Evolutionary conservation across 1,140 invertebrate genomes (phyloP).

Genomic region (Zaprionus vittiger): DNA sequence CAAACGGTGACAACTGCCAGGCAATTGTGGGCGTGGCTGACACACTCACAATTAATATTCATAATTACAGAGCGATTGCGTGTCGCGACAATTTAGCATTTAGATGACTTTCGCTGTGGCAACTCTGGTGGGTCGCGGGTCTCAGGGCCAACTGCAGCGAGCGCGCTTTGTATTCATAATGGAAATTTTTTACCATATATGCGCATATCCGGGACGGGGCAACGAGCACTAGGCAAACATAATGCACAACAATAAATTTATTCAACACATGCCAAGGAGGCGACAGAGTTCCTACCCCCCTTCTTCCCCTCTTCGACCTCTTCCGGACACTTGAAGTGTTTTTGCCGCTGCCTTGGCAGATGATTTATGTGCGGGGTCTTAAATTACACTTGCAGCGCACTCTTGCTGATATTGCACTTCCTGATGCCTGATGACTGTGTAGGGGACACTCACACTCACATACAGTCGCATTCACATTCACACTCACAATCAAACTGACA

Average conservation of each 20-base stretch:
- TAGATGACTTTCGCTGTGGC: slow-evolving; percentile 30
- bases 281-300: not conserved
- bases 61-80: slow-evolving; percentile 56
- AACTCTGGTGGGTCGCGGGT: not conserved
- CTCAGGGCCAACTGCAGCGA: slow-evolving; percentile 64
- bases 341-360: slow-evolving; percentile 44
- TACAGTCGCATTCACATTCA: not conserved
- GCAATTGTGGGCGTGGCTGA: slow-evolving; percentile 20
- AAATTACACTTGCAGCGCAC: slow-evolving; percentile 66
- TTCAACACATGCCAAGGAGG: slow-evolving; percentile 70
- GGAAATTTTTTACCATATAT: slow-evolving; percentile 60
- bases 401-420: slow-evolving; percentile 77
- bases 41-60: slow-evolving; percentile 72
- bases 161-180: slow-evolving; percentile 77
- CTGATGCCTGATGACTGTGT: slow-evolving; percentile 45
- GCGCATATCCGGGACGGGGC: slow-evolving; percentile 1
- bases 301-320: not conserved
- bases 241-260: slow-evolving; percentile 82
- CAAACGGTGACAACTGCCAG: slow-evolving; percentile 45
- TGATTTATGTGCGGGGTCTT: slow-evolving; percentile 68
- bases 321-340: slow-evolving; percentile 54
- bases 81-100: slow-evolving; percentile 39
- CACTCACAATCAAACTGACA: not conserved
- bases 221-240: slow-evolving; percentile 54
- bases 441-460: not conserved